A percentile compares a stretch with the other conserved stretches of the same genome.
Conservation (phyloP, 2,888 invertebrate genomes). For the Perizoma flavofasciatum region DNA sequence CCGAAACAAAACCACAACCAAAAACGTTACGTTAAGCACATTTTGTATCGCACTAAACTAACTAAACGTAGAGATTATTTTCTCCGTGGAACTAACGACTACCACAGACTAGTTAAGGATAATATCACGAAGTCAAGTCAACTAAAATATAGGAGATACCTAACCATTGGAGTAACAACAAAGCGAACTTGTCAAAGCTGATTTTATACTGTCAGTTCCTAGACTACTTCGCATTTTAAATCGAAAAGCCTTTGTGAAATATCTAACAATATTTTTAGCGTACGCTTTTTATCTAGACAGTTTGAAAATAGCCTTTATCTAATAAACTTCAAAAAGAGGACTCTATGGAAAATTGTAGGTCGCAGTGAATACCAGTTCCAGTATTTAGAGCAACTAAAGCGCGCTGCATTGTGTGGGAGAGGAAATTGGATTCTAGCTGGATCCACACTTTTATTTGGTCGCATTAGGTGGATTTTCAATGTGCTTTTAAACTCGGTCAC, state of each 20-base stretch:
- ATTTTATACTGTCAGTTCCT: not conserved
- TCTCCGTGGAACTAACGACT: no score
- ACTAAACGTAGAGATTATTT: no score
- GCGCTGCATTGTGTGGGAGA: slow-evolving; percentile 47
- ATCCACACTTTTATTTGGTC: slow-evolving; percentile 30
- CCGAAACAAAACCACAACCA: no score
- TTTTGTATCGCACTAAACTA: no score
- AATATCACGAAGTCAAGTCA: no score
- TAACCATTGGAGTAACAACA: no score
- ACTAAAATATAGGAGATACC: no score
- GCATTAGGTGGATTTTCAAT: slow-evolving; percentile 30
- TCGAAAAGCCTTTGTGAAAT: slow-evolving; percentile 5
- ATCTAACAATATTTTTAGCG: not conserved
- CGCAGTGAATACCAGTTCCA: slow-evolving; percentile 32
- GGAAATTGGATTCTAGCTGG: slow-evolving; percentile 51
- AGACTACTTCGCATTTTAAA: not conserved
- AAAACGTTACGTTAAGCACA: no score
- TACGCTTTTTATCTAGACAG: slow-evolving; percentile 1
- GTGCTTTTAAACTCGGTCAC: slow-evolving; percentile 20
- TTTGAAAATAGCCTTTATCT: slow-evolving; percentile 16
- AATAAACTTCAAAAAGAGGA: slow-evolving; percentile 19
- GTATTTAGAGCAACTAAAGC: slow-evolving; percentile 44
- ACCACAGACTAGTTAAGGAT: no score
- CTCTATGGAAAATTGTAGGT: slow-evolving; percentile 20
- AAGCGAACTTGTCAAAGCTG: no score